Conservation (phyloP, 23 tunicate genomes). For the Trididemnum nubilum region DNA sequence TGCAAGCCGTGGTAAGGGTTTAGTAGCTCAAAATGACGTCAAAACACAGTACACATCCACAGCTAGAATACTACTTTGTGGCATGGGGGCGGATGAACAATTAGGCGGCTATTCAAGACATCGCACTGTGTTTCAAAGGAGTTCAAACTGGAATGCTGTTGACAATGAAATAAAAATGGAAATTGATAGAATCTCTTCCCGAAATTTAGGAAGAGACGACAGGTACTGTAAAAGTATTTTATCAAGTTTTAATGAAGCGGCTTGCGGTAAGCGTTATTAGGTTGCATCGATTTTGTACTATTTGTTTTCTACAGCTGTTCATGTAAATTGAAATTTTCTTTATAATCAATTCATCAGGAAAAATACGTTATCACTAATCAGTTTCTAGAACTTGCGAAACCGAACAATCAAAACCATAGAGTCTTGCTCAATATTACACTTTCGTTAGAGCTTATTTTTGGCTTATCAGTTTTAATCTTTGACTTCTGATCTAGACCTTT, state of each 20-base stretch:
- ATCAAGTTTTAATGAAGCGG: background rate
- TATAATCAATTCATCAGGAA: no score
- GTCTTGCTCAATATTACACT: no score
- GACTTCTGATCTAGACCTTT: no score
- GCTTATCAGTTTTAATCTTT: no score
- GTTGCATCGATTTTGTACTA: no score
- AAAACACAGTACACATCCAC: slow-evolving; percentile 10
- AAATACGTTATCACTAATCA: no score
- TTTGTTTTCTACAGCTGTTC: no score
- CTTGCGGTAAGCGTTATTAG: no score
- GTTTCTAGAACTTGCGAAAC: no score
- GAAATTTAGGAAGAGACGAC: slow-evolving; percentile 92
- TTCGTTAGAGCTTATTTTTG: no score
- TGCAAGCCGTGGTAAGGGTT: slow-evolving; percentile 67
- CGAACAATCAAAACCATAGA: no score
- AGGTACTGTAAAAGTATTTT: slow-evolving; percentile 32
- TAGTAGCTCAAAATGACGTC: background rate
- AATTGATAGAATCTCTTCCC: slow-evolving; percentile 67
- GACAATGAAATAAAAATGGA: slow-evolving; percentile 72
- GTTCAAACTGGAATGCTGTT: slow-evolving; percentile 40
- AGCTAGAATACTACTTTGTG: slow-evolving; percentile 71
- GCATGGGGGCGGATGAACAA: slow-evolving; percentile 97
- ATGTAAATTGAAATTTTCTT: no score
- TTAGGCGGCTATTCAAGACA: slow-evolving; percentile 91
- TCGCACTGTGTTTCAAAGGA: slow-evolving; percentile 52